Conservation (phyloP, 1,140 invertebrate genomes). For the Papilio polytes region DNA sequence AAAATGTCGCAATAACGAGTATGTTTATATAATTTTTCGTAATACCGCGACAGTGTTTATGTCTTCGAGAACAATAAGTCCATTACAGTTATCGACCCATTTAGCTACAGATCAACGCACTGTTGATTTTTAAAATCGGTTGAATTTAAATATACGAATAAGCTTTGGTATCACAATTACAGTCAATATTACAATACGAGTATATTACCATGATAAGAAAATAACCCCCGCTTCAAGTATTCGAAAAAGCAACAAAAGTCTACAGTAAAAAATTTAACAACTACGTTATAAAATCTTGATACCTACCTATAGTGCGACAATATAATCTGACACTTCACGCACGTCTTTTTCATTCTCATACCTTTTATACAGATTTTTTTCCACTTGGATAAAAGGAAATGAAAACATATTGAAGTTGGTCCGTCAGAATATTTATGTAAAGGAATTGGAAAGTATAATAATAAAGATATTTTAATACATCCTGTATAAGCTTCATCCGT, state of each 20-base stretch:
- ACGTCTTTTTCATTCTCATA: too few relatives aligned
- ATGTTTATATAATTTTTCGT: conserved; percentile 21
- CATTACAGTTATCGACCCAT: conserved; percentile 54
- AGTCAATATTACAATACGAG: not conserved
- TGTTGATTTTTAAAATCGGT: conserved; percentile 47
- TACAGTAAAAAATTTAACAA: too few relatives aligned
- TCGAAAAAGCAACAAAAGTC: not conserved
- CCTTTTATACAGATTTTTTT: not conserved
- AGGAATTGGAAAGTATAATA: not conserved
- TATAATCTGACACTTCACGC: too few relatives aligned
- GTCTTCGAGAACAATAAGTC: conserved; percentile 50
- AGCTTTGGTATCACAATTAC: not conserved
- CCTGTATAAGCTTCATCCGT: not conserved
- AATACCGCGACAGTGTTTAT: conserved; percentile 40
- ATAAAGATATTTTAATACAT: not conserved
- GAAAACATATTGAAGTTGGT: not conserved
- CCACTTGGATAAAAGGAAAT: not conserved
- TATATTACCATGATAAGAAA: not conserved
- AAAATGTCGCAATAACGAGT: not conserved
- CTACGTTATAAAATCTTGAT: too few relatives aligned
- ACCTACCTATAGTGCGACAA: too few relatives aligned
- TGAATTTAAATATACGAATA: conserved; percentile 17
- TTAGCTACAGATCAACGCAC: conserved; percentile 55
- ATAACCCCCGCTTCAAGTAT: not conserved
- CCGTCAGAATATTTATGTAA: not conserved